These are phyloP conservation scores for Periophthalmodon schlosseri DNA, from an alignment of 2,113 vertebrate genomes.

Conservation along the genomic window DNA sequence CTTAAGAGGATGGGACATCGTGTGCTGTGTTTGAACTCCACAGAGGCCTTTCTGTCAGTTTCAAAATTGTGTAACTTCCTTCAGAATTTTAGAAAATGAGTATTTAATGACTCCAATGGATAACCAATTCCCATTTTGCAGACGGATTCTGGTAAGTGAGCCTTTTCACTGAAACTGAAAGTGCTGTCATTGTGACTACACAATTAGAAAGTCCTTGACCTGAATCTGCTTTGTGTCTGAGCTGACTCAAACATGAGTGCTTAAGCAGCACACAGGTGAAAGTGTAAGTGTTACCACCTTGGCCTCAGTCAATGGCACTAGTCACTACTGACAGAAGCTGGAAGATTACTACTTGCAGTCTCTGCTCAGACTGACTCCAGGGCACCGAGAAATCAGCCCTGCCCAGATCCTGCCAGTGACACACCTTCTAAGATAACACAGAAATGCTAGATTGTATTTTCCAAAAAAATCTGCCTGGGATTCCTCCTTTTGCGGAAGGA, in stretches of 20 bases:
- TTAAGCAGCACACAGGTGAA: slow-evolving; percentile 51
- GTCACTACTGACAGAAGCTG: slow-evolving; percentile 23
- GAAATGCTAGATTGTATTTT: slow-evolving; percentile 65
- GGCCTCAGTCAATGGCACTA: slow-evolving; percentile 17
- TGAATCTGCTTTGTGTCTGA: slow-evolving; percentile 32
- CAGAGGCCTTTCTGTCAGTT: too few species aligned
- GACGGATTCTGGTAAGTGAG: slow-evolving; percentile 17
- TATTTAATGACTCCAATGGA: not conserved
- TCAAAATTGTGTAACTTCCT: not conserved
- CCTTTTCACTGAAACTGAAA: slow-evolving; percentile 21
- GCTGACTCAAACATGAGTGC: slow-evolving; percentile 24
- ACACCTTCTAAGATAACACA: slow-evolving; percentile 76
- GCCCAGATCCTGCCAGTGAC: slow-evolving; percentile 49
- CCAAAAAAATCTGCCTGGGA: slow-evolving; percentile 34
- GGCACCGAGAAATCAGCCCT: slow-evolving; percentile 49
- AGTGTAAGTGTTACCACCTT: slow-evolving; percentile 50
- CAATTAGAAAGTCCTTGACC: slow-evolving; percentile 54
- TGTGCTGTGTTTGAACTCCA: too few species aligned
- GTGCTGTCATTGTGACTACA: slow-evolving; percentile 4
- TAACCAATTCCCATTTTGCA: slow-evolving; percentile 7
- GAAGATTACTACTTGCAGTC: slow-evolving; percentile 12
- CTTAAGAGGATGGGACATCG: too few species aligned
- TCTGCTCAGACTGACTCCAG: slow-evolving; percentile 42
- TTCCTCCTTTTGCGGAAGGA: slow-evolving; percentile 38
- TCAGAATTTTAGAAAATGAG: not conserved